These are phyloP conservation scores for Timema podura DNA, from an alignment of 2,888 invertebrate species.

Conservation along the genomic window DNA sequence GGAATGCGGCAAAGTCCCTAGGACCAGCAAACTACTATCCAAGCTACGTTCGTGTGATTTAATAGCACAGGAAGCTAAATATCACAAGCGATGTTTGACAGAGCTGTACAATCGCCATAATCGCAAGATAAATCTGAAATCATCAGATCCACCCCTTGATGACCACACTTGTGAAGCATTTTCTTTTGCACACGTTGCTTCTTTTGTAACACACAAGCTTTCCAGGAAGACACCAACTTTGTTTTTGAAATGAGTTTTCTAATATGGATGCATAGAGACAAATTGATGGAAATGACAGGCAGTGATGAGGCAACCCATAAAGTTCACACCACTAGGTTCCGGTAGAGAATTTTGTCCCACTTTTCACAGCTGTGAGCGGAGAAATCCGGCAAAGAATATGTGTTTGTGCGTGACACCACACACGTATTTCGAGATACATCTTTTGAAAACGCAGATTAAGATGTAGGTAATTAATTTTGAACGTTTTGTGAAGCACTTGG, in stretches of 20 bases:
- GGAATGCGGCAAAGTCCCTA: neutral
- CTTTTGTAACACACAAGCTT: neutral
- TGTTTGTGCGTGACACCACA: neutral
- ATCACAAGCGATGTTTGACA: constrained; percentile 1
- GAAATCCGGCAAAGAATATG: neutral
- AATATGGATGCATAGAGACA: neutral
- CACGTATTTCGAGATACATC: neutral
- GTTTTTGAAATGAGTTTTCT: neutral
- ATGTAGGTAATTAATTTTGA: neutral
- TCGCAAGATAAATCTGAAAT: neutral
- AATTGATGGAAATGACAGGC: neutral
- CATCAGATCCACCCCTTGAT: neutral
- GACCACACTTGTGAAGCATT: constrained; percentile 7
- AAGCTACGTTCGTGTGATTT: neutral
- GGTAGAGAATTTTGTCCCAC: neutral
- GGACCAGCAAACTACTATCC: neutral
- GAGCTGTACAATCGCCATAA: neutral
- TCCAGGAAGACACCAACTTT: neutral
- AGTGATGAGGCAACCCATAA: neutral
- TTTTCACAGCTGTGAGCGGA: neutral
- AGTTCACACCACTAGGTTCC: constrained; percentile 3
- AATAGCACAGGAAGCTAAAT: neutral
- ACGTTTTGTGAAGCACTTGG: neutral
- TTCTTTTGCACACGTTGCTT: neutral
- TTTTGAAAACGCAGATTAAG: neutral